phyloP scores from a whole-genome alignment of 2,888 invertebrate genomes.

The Melanostoma scalare region DNA sequence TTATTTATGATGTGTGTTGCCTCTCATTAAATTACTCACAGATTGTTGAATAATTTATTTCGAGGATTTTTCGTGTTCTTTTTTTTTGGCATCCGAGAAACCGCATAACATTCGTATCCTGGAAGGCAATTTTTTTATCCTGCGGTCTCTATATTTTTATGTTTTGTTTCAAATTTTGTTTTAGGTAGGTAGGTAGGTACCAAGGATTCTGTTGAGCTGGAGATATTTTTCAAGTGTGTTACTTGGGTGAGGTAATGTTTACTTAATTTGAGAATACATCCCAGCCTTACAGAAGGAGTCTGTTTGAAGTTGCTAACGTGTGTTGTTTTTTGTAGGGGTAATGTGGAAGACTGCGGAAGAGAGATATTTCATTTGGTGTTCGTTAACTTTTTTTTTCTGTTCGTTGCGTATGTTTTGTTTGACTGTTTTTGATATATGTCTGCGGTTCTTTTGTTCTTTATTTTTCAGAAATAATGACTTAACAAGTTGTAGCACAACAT shows the following conservation, averaged over 20 bases:
- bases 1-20: constrained; percentile 75
- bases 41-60: constrained; percentile 74
- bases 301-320: constrained; percentile 42
- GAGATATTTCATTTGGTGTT: constrained; percentile 38
- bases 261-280: constrained; percentile 57
- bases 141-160: constrained; percentile 25
- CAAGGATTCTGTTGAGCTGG: neutral
- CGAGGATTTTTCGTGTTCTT: constrained; percentile 37
- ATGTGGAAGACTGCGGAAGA: neutral
- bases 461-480: constrained; percentile 21
- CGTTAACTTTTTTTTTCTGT: constrained; percentile 21
- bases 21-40: constrained; percentile 75
- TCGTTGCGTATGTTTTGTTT: constrained; percentile 32
- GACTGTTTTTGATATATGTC: constrained; percentile 37
- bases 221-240: constrained; percentile 52
- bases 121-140: constrained; percentile 18
- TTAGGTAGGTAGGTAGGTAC: neutral
- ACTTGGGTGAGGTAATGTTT: constrained; percentile 58
- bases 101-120: constrained; percentile 57
- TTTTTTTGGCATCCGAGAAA: constrained; percentile 32
- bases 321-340: constrained; percentile 2
- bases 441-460: constrained; percentile 48
- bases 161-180: constrained; percentile 43
- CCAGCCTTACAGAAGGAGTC: constrained; percentile 30
- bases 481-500: constrained; percentile 4